Evolutionary conservation across 2,888 invertebrate species (phyloP).

Genomic region (Lagria hirta): DNA sequence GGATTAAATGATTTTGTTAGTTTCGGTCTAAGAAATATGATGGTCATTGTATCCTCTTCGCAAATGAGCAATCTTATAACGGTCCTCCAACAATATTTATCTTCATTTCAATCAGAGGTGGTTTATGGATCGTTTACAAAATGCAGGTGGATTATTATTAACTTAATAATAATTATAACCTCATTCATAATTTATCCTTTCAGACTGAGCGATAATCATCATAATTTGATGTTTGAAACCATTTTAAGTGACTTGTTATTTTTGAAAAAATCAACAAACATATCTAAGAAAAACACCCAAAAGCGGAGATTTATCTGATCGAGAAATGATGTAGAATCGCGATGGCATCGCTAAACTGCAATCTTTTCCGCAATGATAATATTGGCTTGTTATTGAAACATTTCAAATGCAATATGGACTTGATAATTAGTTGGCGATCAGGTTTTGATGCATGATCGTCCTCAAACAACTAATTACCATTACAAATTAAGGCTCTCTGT

Average conservation of each 20-base stretch:
- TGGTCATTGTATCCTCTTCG: constrained; percentile 21
- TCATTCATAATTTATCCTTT: constrained; percentile 11
- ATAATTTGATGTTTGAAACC: too few species aligned
- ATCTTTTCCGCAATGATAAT: constrained; percentile 34
- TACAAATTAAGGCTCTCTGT: constrained; percentile 29
- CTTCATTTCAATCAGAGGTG: constrained; percentile 15
- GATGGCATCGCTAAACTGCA: constrained; percentile 21
- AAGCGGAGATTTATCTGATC: constrained; percentile 24
- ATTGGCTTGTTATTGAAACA: constrained; percentile 37
- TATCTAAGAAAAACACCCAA: constrained; percentile 17
- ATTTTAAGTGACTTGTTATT: neutral
- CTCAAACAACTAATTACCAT: constrained; percentile 30
- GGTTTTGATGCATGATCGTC: constrained; percentile 29
- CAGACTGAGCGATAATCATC: neutral
- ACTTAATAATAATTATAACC: constrained; percentile 7
- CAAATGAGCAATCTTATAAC: constrained; percentile 18
- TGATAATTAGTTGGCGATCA: constrained; percentile 31
- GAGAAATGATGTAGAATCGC: constrained; percentile 10
- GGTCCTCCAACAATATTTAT: constrained; percentile 15
- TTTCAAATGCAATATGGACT: constrained; percentile 37
- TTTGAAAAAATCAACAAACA: constrained; percentile 1
- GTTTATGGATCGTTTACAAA: constrained; percentile 13
- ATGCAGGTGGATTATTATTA: constrained; percentile 13
- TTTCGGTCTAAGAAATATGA: constrained; percentile 19
- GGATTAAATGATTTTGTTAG: constrained; percentile 21